Evolutionary conservation across 2,113 vertebrate genomes (phyloP).

Genomic region (Epinephelus fuscoguttatus): DNA sequence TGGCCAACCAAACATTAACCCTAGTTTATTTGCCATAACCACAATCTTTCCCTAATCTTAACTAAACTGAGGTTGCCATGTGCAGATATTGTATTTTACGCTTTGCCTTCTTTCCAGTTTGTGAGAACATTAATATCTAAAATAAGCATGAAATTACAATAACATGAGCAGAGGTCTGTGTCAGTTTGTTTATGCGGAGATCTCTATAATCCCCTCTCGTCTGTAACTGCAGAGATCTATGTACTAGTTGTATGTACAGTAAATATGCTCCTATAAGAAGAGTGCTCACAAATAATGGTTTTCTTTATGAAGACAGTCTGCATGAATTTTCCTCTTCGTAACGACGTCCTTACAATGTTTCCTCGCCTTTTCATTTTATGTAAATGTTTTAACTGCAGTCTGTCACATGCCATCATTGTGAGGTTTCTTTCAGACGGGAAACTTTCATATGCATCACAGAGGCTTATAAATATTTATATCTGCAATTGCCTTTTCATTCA

Average conservation of each 20-base stretch:
- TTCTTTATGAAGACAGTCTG: neutral
- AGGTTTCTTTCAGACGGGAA: conserved; percentile 13
- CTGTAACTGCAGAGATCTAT: neutral
- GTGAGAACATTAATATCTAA: neutral
- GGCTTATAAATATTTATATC: conserved; percentile 42
- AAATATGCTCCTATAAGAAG: neutral
- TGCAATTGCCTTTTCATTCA: conserved; percentile 37
- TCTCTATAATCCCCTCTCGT: neutral
- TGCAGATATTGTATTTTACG: neutral
- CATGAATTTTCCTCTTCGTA: neutral
- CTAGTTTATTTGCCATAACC: neutral
- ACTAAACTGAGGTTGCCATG: neutral
- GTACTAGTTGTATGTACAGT: neutral
- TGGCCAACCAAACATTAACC: neutral
- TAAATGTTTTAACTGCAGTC: conserved; percentile 38
- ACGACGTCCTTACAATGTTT: neutral
- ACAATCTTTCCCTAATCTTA: neutral
- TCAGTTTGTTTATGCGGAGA: neutral
- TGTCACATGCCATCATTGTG: conserved; percentile 17
- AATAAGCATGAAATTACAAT: conserved; percentile 4
- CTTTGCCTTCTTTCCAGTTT: neutral
- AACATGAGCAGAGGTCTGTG: neutral
- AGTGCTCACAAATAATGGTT: neutral
- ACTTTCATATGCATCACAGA: conserved; percentile 39
- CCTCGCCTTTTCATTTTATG: conserved; percentile 6